Conservation (phyloP, 2,888 invertebrate species). For the Caenorhabditis uteleia region DNA sequence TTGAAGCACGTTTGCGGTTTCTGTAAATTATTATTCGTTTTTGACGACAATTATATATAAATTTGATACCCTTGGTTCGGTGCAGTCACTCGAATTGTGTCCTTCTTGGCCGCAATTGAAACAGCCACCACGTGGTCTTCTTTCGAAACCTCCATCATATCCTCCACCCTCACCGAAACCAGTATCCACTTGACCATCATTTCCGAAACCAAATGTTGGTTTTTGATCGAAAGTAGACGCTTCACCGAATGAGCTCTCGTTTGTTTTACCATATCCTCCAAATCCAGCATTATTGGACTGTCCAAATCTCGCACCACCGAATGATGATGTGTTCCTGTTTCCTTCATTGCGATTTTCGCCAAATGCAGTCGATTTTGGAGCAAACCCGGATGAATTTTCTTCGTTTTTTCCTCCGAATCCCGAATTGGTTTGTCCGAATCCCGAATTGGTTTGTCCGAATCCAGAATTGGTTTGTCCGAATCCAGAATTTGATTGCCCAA, state of each 20-base stretch:
- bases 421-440: constrained; percentile 1
- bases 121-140: constrained; percentile 12
- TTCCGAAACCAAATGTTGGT: not conserved
- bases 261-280: constrained; percentile 2
- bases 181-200: not conserved
- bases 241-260: not conserved
- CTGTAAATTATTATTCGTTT: no score
- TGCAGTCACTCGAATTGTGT: constrained; percentile 8
- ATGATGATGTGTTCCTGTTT: not conserved
- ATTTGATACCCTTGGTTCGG: constrained; percentile 2
- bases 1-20: constrained; percentile 6
- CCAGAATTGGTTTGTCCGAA: constrained; percentile 4
- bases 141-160: no score
- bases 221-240: not conserved
- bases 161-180: not conserved
- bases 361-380: not conserved
- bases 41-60: no score
- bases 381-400: not conserved
- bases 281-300: constrained; percentile 1
- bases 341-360: not conserved
- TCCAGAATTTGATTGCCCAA: not conserved
- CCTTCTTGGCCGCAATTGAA: constrained; percentile 19
- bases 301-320: constrained; percentile 4
- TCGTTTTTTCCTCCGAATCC: not conserved
- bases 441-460: constrained; percentile 5